Percentiles rank a stretch among this genome's conserved stretches.
Conservation (phyloP, 2,797 vertebrate species). For the Argentina silus region DNA sequence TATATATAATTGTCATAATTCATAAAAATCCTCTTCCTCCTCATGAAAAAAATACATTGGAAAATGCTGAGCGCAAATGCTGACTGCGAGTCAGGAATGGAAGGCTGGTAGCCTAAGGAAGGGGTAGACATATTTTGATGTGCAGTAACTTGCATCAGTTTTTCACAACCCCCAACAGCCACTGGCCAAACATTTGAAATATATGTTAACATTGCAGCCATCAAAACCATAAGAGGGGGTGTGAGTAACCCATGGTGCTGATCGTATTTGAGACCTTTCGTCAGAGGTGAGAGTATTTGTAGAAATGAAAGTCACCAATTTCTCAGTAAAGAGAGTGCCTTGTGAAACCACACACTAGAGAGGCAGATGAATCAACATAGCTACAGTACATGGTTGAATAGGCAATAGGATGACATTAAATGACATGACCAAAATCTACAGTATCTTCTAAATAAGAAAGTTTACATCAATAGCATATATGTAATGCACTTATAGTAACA, state of each 20-base stretch:
- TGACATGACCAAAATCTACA: neutral
- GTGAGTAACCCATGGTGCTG: neutral
- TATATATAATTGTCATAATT: neutral
- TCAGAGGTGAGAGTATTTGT: conserved; percentile 23
- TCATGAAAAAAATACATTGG: neutral
- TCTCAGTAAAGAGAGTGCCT: neutral
- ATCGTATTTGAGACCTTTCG: conserved; percentile 28
- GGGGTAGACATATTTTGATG: no score
- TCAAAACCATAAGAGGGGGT: neutral
- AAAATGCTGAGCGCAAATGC: neutral
- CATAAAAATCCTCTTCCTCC: no score
- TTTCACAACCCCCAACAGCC: no score
- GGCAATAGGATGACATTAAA: neutral
- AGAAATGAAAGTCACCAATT: conserved; percentile 3
- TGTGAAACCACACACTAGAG: neutral
- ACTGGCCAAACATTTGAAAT: neutral
- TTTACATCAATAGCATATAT: no score
- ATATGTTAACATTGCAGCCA: neutral
- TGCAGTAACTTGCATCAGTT: no score
- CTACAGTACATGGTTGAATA: neutral
- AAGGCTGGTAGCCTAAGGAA: no score
- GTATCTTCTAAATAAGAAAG: neutral
- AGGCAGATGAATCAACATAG: neutral
- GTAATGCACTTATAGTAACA: no score
- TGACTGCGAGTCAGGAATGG: no score